These are phyloP conservation scores for Atethmia centrago DNA, from an alignment of 2,888 invertebrate species.

Conservation along the genomic window DNA sequence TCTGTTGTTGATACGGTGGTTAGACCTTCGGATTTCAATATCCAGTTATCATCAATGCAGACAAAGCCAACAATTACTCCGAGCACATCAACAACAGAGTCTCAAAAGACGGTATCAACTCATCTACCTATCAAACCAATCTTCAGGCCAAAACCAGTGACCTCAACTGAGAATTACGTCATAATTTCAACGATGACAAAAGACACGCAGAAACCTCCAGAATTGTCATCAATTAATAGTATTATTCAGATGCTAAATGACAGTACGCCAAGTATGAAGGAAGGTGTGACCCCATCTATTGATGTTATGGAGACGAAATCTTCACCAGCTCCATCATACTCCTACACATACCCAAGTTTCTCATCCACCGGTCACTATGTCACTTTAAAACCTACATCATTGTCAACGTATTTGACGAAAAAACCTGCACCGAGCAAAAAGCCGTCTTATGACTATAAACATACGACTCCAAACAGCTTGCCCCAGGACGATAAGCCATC, in stretches of 20 bases:
- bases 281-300: slow-evolving; percentile 80
- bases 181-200: slow-evolving; percentile 90
- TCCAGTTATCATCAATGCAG: slow-evolving; percentile 87
- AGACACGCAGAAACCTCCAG: slow-evolving; percentile 83
- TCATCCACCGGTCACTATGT: slow-evolving; percentile 85
- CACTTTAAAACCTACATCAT: slow-evolving; percentile 81
- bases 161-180: slow-evolving; percentile 88
- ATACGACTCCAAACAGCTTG: slow-evolving; percentile 81
- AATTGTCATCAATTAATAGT: slow-evolving; percentile 88
- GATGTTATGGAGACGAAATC: slow-evolving; percentile 84
- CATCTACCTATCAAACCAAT: slow-evolving; percentile 88
- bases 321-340: slow-evolving; percentile 78
- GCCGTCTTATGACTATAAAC: slow-evolving; percentile 73
- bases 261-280: slow-evolving; percentile 83
- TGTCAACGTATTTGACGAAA: slow-evolving; percentile 69
- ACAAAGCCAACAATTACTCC: slow-evolving; percentile 85
- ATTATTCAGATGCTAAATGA: slow-evolving; percentile 92
- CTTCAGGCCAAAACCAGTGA: slow-evolving; percentile 89
- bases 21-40: slow-evolving; percentile 88
- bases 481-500: slow-evolving; percentile 76
- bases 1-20: slow-evolving; percentile 89
- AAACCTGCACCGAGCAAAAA: slow-evolving; percentile 73
- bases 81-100: slow-evolving; percentile 75
- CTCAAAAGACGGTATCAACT: slow-evolving; percentile 82
- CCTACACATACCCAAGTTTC: slow-evolving; percentile 77